Percentiles rank a stretch among this genome's conserved stretches.
These are phyloP conservation scores for Pyrgus malvae DNA, from an alignment of 2,888 invertebrate genomes.

Conservation along the genomic window DNA sequence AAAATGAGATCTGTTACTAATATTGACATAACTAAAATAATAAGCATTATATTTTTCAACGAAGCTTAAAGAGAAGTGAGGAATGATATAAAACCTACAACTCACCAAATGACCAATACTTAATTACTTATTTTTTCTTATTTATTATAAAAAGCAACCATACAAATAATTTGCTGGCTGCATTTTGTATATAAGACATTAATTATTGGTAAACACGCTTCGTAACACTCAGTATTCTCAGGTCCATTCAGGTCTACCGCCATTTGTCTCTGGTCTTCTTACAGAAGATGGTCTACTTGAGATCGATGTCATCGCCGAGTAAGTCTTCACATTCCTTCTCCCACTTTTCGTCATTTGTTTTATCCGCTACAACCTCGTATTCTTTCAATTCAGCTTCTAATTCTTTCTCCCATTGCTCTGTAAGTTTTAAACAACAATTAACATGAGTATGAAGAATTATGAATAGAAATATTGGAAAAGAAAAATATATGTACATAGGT, in stretches of 20 bases:
- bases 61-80: background rate
- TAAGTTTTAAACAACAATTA: too few species aligned
- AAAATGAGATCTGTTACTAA: background rate
- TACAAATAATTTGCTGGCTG: background rate
- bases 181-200: background rate
- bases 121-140: background rate
- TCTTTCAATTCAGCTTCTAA: slow-evolving; percentile 97
- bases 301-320: slow-evolving; percentile 83
- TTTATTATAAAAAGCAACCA: background rate
- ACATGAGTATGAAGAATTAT: too few species aligned
- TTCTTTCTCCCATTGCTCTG: slow-evolving; percentile 98
- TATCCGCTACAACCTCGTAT: slow-evolving; percentile 91
- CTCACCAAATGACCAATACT: background rate
- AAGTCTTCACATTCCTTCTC: slow-evolving; percentile 88
- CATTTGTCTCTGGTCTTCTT: background rate
- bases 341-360: slow-evolving; percentile 79
- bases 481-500: slow-evolving; percentile 6
- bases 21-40: background rate
- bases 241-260: slow-evolving; percentile 21
- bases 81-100: background rate
- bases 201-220: background rate
- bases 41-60: background rate
- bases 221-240: background rate
- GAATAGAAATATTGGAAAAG: too few species aligned
- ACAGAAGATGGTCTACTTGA: slow-evolving; percentile 68